phyloP scores from a whole-genome alignment of 2,113 vertebrate genomes.

The Vanacampus margaritifer region DNA sequence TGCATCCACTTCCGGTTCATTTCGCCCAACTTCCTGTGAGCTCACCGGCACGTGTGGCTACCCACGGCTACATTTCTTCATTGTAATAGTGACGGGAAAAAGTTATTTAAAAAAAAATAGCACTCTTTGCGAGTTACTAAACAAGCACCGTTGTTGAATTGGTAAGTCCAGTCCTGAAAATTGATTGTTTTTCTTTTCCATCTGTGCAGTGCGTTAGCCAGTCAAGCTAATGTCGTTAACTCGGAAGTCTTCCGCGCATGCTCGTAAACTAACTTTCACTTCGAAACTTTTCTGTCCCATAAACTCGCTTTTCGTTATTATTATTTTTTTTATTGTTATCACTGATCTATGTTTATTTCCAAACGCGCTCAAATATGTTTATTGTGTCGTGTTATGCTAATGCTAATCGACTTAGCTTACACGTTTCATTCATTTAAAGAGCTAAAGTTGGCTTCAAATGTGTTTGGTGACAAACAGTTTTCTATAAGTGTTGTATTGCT shows the following conservation, averaged over 20 bases:
- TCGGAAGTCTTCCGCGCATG: neutral
- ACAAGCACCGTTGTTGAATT: neutral
- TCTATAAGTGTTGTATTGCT: neutral
- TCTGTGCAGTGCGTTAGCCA: neutral
- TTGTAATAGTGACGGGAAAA: neutral
- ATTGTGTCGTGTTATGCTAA: neutral
- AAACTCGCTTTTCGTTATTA: neutral
- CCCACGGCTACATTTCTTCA: neutral
- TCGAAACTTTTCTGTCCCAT: neutral
- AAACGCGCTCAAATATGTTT: neutral
- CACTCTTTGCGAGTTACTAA: neutral
- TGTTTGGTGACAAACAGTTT: neutral
- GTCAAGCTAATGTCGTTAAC: neutral
- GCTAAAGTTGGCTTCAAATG: neutral
- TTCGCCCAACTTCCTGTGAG: slow-evolving; percentile 36
- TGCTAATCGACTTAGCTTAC: no score
- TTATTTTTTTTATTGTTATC: neutral
- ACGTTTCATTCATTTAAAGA: no score
- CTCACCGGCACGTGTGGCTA: slow-evolving; percentile 53
- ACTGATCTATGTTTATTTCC: neutral
- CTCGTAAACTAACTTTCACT: neutral
- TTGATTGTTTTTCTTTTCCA: neutral
- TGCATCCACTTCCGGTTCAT: slow-evolving; percentile 2
- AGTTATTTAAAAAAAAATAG: neutral
- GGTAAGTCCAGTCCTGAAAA: neutral